Conservation (phyloP, 1,140 invertebrate genomes). For the Drosophila mauritiana region DNA sequence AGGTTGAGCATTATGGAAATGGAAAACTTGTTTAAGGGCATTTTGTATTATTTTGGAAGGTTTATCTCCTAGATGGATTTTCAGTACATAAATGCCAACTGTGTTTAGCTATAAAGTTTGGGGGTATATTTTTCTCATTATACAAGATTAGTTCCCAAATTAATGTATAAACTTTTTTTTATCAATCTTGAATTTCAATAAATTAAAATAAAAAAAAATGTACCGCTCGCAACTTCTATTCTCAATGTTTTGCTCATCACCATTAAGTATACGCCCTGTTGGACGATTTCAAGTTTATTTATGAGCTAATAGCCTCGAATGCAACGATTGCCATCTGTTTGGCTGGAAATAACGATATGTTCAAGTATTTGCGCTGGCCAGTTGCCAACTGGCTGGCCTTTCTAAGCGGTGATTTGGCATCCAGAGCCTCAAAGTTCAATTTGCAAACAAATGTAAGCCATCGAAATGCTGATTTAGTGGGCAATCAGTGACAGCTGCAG, state of each 20-base stretch:
- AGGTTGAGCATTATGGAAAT: background rate
- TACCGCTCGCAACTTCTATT: too few relatives aligned
- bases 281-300: slow-evolving; percentile 47
- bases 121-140: too few relatives aligned
- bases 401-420: slow-evolving; percentile 67
- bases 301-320: slow-evolving; percentile 46
- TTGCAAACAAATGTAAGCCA: slow-evolving; percentile 69
- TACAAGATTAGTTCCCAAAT: too few relatives aligned
- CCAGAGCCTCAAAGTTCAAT: slow-evolving; percentile 63
- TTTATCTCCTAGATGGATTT: background rate
- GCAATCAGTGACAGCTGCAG: slow-evolving; percentile 78
- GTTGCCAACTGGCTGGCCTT: slow-evolving; percentile 55
- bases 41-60: background rate
- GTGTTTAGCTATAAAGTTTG: too few relatives aligned
- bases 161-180: too few relatives aligned
- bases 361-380: slow-evolving; percentile 56
- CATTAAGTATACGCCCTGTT: slow-evolving; percentile 29
- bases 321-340: slow-evolving; percentile 48
- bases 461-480: slow-evolving; percentile 70
- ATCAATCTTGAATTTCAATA: too few relatives aligned
- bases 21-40: background rate
- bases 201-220: too few relatives aligned
- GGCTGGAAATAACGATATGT: slow-evolving; percentile 39
- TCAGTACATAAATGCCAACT: too few relatives aligned
- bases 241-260: slow-evolving; percentile 17